Evolutionary conservation across 2,888 invertebrate genomes (phyloP).

Genomic region (Spialia ferax): DNA sequence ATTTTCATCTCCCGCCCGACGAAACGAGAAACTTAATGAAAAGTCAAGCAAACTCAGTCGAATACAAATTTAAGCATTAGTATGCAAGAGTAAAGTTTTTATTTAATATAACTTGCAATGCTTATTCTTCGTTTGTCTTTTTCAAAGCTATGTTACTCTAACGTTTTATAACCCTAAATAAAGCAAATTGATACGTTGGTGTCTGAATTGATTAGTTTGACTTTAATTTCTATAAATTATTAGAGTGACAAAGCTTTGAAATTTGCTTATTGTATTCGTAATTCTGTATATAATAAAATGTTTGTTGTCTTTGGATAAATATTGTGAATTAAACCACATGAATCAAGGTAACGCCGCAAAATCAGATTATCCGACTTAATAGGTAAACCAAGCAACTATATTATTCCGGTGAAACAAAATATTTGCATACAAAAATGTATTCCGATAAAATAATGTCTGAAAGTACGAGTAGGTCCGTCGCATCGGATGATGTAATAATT

Average conservation of each 20-base stretch:
- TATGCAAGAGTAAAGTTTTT: constrained; percentile 85
- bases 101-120: constrained; percentile 83
- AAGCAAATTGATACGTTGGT: constrained; percentile 49
- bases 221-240: constrained; percentile 52
- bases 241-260: constrained; percentile 40
- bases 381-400: not conserved
- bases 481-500: constrained; percentile 19
- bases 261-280: constrained; percentile 40
- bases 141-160: constrained; percentile 67
- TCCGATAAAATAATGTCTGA: not conserved
- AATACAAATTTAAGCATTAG: constrained; percentile 84
- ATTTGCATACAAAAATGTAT: constrained; percentile 7
- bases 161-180: constrained; percentile 60
- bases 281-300: constrained; percentile 6
- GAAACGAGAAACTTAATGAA: constrained; percentile 81
- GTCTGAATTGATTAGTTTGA: constrained; percentile 51
- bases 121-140: constrained; percentile 78
- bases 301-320: constrained; percentile 8
- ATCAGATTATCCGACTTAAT: no score
- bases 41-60: constrained; percentile 83
- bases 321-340: constrained; percentile 12
- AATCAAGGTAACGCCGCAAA: constrained; percentile 1
- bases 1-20: constrained; percentile 76
- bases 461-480: constrained; percentile 13
- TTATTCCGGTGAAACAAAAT: not conserved